Percentiles rank a stretch among this genome's conserved stretches.
These are phyloP conservation scores for Caloenas nicobarica DNA, from an alignment of 2,113 vertebrate species.

Conservation along the genomic window DNA sequence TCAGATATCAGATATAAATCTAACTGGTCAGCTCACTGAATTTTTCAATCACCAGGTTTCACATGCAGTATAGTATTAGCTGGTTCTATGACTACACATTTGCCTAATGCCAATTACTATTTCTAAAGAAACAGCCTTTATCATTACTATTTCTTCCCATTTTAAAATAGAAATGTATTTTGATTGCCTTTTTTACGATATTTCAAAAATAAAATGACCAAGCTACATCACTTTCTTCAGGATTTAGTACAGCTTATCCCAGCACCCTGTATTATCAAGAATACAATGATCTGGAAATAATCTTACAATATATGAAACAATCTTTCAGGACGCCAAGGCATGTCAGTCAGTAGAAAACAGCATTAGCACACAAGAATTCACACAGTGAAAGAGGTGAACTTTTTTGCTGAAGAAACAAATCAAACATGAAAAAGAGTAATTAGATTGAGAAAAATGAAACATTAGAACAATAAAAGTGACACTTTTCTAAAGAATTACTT, in stretches of 20 bases:
- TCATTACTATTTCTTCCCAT: background rate
- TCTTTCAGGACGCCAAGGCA: background rate
- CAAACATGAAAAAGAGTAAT: conserved; percentile 7
- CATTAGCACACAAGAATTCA: background rate
- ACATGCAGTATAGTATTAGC: rapidly evolving
- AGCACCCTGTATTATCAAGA: background rate
- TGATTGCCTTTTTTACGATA: background rate
- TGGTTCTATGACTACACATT: background rate
- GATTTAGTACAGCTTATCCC: background rate
- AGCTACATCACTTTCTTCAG: background rate
- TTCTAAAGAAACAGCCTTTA: background rate
- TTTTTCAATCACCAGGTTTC: background rate
- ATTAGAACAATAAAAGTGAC: background rate
- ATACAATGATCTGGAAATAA: background rate
- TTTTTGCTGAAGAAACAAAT: background rate
- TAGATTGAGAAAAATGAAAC: background rate
- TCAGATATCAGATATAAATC: background rate
- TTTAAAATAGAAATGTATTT: background rate
- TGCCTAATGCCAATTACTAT: background rate
- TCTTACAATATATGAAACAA: background rate
- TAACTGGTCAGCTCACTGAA: background rate
- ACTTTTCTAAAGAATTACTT: background rate
- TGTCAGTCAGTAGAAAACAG: background rate
- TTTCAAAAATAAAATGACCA: background rate
- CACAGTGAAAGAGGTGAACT: background rate